phyloP scores from a whole-genome alignment of 2,797 vertebrate species.

The Acrossocheilus fasciatus region DNA sequence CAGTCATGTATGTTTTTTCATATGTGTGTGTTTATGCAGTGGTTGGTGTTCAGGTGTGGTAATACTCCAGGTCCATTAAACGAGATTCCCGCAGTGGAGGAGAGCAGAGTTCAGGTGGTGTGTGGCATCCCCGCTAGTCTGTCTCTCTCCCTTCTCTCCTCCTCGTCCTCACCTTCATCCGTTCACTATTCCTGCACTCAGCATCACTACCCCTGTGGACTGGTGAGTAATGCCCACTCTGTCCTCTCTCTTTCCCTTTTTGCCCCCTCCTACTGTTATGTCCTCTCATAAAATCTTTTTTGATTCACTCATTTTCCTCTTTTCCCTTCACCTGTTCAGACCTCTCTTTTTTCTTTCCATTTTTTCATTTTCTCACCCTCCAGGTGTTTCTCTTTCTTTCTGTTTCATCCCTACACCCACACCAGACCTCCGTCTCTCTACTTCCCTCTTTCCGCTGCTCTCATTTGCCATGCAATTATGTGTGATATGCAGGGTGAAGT shows the following conservation, averaged over 20 bases:
- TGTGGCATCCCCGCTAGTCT: conserved; percentile 70
- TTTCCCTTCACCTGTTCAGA: conserved; percentile 56
- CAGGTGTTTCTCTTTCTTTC: conserved; percentile 35
- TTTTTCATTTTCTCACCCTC: conserved; percentile 47
- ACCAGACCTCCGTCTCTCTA: conserved; percentile 34
- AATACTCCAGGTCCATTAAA: conserved; percentile 69
- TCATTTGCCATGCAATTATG: conserved; percentile 55
- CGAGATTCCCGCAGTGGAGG: conserved; percentile 68
- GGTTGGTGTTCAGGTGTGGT: conserved; percentile 69
- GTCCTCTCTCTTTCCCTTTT: conserved; percentile 23
- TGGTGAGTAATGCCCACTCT: conserved; percentile 62
- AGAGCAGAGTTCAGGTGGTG: conserved; percentile 68
- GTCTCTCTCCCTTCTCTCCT: conserved; percentile 61
- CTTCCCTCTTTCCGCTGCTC: conserved; percentile 24
- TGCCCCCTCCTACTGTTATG: conserved; percentile 38
- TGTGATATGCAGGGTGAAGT: conserved; percentile 60
- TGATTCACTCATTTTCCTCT: conserved; percentile 41
- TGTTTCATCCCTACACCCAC: conserved; percentile 46
- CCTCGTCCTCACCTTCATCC: conserved; percentile 27
- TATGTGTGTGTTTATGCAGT: conserved; percentile 58
- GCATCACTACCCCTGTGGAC: conserved; percentile 43
- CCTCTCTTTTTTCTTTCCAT: conserved; percentile 48
- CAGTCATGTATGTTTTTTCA: background rate
- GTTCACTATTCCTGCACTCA: conserved; percentile 37
- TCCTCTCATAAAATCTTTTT: conserved; percentile 27